Base-by-base conservation (phyloP, 1,140 invertebrate species). In the Drosophila arizonae region DNA sequence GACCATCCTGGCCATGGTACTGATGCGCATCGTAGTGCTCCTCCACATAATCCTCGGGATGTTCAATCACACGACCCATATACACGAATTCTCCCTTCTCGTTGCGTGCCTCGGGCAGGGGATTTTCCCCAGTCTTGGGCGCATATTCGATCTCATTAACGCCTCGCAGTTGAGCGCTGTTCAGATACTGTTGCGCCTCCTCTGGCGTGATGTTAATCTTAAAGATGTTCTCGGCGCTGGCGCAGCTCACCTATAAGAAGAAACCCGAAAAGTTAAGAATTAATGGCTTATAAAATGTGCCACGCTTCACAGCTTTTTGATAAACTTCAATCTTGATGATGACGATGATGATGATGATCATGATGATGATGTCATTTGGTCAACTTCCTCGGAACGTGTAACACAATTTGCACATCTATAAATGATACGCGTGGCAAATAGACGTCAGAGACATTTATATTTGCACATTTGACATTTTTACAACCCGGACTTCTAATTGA, bases 1-100 rank as follows among this genome's bases (percentile, higher is more conserved):
- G 79, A n/a, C 93, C 93, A 66, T 94, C 93, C 89, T 95, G 94
- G 0, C 94, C 94, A 73, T 95, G 94, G 78, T 93, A 95, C 81
- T 95, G 94, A 67, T 93, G 93, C 1, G 94, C 94, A 56, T 94
- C 90, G 79, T 95, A 95, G 26, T 94, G 94, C 91, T 95, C 94
- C 91, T 95, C 94, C 26, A 94, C 91, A 57, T 94, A 94, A 10
- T 95, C 93, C n/a, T 94, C 93, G 3, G 94, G 93, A 82, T 94
- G 94, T 51, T 94, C 93, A 51, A 94, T 94, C 72, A 93, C 93
- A 13, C 92, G 90, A n/a, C 93, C 93, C 73, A 93, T 93, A 72
- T 92, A 93, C 79, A 93, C 93, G 79, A 93, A 93, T 69, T 93
- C 92, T 0, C 93, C 94, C 72, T 92, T 93, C 68, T 90, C 87